Percentiles rank a stretch among this genome's conserved stretches.
Conservation (phyloP, 2,113 vertebrate genomes). For the Stegostoma tigrinum region DNA sequence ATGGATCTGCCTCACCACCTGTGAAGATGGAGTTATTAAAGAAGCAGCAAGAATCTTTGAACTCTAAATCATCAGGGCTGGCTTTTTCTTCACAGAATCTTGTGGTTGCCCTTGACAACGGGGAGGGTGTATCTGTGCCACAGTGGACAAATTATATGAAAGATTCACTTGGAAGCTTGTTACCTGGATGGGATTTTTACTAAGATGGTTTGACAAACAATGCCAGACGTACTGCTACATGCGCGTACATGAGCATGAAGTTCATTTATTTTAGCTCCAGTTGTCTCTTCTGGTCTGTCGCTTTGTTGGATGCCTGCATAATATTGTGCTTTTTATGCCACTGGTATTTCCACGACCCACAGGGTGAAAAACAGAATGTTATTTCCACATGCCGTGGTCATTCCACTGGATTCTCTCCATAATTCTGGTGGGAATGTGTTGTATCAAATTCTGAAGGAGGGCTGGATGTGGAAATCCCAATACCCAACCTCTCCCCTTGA, state of each 20-base stretch:
- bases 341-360: background rate
- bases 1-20: background rate
- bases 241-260: background rate
- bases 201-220: background rate
- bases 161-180: background rate
- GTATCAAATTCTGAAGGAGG: background rate
- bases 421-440: background rate
- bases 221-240: background rate
- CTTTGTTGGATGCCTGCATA: background rate
- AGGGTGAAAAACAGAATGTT: background rate
- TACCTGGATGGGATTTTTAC: background rate
- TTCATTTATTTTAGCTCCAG: background rate
- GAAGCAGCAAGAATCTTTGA: background rate
- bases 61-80: background rate
- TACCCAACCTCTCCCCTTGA: background rate
- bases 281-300: background rate
- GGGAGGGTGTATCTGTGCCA: background rate
- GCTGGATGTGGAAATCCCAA: background rate
- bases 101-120: conserved; percentile 10
- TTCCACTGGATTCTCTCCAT: background rate
- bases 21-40: background rate
- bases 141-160: background rate
- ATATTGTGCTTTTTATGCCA: background rate
- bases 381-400: background rate
- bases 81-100: background rate